These are phyloP conservation scores for Carposina sasakii DNA, from an alignment of 1,140 invertebrate genomes.

Conservation along the genomic window DNA sequence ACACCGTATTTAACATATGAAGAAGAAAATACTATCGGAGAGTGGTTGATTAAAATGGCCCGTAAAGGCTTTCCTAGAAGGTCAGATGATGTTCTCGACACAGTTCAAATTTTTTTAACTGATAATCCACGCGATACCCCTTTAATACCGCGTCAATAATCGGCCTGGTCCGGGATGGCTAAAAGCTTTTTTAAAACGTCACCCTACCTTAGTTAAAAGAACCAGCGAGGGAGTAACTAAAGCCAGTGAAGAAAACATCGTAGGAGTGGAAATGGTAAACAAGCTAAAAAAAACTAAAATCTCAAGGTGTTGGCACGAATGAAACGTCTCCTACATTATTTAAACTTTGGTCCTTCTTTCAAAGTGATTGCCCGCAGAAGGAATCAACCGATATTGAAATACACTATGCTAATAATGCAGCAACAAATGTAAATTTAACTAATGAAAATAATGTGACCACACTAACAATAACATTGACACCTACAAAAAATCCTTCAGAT, in stretches of 20 bases:
- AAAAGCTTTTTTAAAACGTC: conserved; percentile 12
- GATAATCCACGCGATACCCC: conserved; percentile 2
- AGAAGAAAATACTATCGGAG: no score
- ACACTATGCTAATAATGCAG: neutral
- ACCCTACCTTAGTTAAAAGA: conserved; percentile 7
- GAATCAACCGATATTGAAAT: neutral
- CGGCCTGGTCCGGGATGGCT: conserved; percentile 5
- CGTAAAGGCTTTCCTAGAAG: conserved; percentile 15
- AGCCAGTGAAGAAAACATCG: neutral
- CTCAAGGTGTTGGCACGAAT: neutral
- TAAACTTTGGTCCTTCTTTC: neutral
- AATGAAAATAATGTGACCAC: neutral
- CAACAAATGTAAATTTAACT: neutral
- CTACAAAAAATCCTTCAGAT: neutral
- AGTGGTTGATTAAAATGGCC: conserved; percentile 6
- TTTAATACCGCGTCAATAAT: conserved; percentile 9
- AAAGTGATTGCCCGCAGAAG: neutral
- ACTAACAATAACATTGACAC: neutral
- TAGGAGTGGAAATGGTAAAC: neutral
- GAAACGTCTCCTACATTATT: neutral
- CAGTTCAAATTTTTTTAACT: no score
- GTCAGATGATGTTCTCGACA: no score
- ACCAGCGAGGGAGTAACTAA: conserved; percentile 6
- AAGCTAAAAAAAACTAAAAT: neutral
- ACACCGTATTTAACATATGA: conserved; percentile 9